Conservation (phyloP, 2,113 vertebrate genomes). For the Notarius quadriscutis region DNA sequence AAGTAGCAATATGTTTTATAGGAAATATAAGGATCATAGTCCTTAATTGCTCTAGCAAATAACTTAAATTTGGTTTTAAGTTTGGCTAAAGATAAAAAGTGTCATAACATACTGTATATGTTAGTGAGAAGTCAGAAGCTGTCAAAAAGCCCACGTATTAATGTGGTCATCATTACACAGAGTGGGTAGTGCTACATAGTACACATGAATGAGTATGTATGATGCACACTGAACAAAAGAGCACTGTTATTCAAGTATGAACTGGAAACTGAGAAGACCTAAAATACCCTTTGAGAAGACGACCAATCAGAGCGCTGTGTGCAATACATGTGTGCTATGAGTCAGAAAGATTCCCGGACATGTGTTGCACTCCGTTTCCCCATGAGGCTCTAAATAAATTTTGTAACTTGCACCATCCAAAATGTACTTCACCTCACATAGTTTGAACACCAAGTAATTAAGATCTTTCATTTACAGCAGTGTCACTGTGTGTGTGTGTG, state of each 20-base stretch:
- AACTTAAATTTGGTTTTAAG: background rate
- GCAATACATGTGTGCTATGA: conserved; percentile 15
- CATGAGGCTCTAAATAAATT: conserved; percentile 31
- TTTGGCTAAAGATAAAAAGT: background rate
- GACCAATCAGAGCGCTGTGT: background rate
- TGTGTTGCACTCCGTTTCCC: conserved; percentile 5
- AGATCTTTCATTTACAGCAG: background rate
- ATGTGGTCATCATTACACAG: conserved; percentile 6
- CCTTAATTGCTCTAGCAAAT: background rate
- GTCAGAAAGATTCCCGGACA: conserved; percentile 37
- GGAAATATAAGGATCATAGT: too few relatives aligned
- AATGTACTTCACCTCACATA: background rate
- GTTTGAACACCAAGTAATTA: conserved; percentile 5
- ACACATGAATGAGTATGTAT: conserved; percentile 3
- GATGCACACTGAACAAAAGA: conserved; percentile 7
- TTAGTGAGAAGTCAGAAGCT: background rate
- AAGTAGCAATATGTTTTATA: background rate
- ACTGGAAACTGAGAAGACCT: conserved; percentile 24
- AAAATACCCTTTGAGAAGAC: conserved; percentile 18
- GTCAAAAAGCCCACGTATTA: conserved; percentile 13
- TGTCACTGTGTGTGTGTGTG: background rate
- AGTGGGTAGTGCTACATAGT: background rate
- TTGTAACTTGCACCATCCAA: conserved; percentile 17
- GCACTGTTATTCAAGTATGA: conserved; percentile 11
- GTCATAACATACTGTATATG: background rate